Conservation (phyloP, 2,797 vertebrate genomes). For the Lerista edwardsae region DNA sequence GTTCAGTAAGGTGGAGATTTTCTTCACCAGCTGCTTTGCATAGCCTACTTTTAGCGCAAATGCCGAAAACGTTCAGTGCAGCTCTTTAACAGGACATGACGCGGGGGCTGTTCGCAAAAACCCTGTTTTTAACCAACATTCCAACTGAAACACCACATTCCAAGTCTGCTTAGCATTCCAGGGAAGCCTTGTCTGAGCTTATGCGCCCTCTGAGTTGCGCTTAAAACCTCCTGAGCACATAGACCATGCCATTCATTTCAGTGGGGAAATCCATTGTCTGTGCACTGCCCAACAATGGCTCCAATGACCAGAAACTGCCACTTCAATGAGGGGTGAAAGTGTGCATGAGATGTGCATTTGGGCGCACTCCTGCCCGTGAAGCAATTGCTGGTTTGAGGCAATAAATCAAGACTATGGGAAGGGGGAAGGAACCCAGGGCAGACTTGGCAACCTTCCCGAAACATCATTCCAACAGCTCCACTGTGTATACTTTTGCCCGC, state of each 20-base stretch:
- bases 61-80: background rate
- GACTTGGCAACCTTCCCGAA: no score
- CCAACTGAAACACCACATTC: background rate
- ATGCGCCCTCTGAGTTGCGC: background rate
- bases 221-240: background rate
- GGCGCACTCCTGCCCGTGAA: background rate
- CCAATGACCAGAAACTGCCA: no score
- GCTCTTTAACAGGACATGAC: background rate
- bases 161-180: background rate
- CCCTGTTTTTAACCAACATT: background rate
- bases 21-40: no score
- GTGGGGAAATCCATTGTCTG: no score
- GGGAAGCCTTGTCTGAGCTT: background rate
- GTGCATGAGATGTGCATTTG: no score
- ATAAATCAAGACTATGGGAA: background rate
- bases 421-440: accelerated
- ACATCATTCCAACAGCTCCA: conserved; percentile 32
- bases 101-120: no score
- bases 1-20: background rate
- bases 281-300: no score
- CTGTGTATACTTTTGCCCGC: background rate
- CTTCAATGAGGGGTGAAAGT: no score
- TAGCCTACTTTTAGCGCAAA: no score
- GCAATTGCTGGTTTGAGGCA: background rate
- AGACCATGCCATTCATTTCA: background rate